A percentile compares a stretch with the other conserved stretches of the same genome.
Evolutionary conservation across 2,888 invertebrate genomes (phyloP).

Genomic region (Coenonympha arcania): DNA sequence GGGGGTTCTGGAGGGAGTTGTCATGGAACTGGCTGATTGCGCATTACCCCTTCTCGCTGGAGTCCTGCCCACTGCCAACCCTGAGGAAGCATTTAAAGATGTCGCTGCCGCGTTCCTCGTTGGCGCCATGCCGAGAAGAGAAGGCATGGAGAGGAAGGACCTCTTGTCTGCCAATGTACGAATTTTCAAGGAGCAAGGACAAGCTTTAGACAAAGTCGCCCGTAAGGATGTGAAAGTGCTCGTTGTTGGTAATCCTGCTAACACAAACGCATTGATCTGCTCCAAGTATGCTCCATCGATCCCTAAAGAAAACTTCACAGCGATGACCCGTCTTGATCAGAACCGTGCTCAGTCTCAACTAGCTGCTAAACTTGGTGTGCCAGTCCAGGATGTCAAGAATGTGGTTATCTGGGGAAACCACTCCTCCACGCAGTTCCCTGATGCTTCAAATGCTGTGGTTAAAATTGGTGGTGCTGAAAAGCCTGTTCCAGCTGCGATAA

Average conservation of each 20-base stretch:
- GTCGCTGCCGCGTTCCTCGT: constrained; percentile 97
- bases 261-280: constrained; percentile 97
- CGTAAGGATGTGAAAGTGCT: constrained; percentile 94
- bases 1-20: constrained; percentile 97
- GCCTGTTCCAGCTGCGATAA: constrained; percentile 80
- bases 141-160: constrained; percentile 99
- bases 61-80: constrained; percentile 90
- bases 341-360: constrained; percentile 95
- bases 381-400: constrained; percentile 85
- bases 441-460: constrained; percentile 83
- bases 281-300: constrained; percentile 97
- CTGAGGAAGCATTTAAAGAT: constrained; percentile 94
- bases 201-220: constrained; percentile 91
- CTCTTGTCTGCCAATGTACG: constrained; percentile 97
- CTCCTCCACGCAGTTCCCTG: constrained; percentile 98
- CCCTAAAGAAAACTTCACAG: constrained; percentile 95
- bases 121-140: constrained; percentile 96
- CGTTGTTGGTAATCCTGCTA: constrained; percentile 99
- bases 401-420: constrained; percentile 99
- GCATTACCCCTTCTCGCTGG: constrained; percentile 90
- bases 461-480: constrained; percentile 70
- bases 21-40: constrained; percentile 97
- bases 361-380: constrained; percentile 79
- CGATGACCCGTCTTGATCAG: constrained; percentile 98
- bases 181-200: constrained; percentile 98